Percentiles rank a stretch among this genome's conserved stretches.
Evolutionary conservation across 2,888 invertebrate species (phyloP).

Genomic region (Periphyllus acericola): DNA sequence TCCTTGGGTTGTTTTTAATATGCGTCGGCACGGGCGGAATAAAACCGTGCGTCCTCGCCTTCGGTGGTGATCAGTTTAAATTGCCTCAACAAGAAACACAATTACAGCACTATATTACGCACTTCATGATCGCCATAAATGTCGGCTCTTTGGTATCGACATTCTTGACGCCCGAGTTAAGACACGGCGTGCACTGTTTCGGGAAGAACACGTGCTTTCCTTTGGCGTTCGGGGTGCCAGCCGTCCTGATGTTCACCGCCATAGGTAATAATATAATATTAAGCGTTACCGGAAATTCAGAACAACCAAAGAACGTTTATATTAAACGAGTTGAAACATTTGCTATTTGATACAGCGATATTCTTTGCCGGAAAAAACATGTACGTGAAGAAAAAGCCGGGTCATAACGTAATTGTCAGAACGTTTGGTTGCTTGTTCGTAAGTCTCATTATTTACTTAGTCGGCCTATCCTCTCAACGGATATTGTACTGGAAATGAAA

Average conservation of each 20-base stretch:
- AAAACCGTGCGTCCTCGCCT: constrained; percentile 87
- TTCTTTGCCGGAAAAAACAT: constrained; percentile 80
- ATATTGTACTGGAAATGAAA: no score
- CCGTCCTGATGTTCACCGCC: constrained; percentile 72
- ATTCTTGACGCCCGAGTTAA: constrained; percentile 77
- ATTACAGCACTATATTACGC: constrained; percentile 77
- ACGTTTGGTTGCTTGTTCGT: constrained; percentile 78
- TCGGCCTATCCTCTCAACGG: no score
- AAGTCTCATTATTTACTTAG: constrained; percentile 67
- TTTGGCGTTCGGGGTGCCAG: constrained; percentile 81
- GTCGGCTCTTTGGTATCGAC: constrained; percentile 79
- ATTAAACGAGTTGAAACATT: background rate
- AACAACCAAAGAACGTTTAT: background rate
- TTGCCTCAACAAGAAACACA: constrained; percentile 74
- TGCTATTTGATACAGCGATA: constrained; percentile 72
- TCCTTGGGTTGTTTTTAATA: constrained; percentile 51
- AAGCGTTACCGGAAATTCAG: background rate
- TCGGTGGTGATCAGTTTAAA: constrained; percentile 84
- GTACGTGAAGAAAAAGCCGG: constrained; percentile 74
- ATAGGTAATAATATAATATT: constrained; percentile 72
- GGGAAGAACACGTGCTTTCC: constrained; percentile 76
- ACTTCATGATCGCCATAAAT: constrained; percentile 78
- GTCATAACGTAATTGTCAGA: constrained; percentile 78
- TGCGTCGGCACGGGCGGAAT: constrained; percentile 74
- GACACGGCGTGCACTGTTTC: constrained; percentile 74